Percentiles rank a stretch among this genome's conserved stretches.
phyloP scores from a whole-genome alignment of 2,888 invertebrate species.

The Salpingus planirostris region DNA sequence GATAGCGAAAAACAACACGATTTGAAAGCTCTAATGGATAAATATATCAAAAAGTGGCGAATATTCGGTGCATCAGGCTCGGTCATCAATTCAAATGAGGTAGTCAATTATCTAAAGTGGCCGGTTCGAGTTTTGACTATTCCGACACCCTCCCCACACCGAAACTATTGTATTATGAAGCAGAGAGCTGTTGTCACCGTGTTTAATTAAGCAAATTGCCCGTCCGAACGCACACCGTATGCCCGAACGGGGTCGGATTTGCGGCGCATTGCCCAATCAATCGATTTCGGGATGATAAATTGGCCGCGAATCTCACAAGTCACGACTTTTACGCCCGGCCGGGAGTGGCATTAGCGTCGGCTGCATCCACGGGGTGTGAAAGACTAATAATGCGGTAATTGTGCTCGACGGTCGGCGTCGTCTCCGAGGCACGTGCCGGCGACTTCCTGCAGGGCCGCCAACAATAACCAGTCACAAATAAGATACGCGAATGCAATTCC shows the following conservation, averaged over 20 bases:
- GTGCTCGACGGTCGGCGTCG: slow-evolving; percentile 20
- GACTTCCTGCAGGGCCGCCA: slow-evolving; percentile 22
- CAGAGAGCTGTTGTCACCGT: slow-evolving; percentile 1
- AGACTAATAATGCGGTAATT: slow-evolving; percentile 27
- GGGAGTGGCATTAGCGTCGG: not conserved
- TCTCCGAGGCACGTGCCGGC: slow-evolving; percentile 22
- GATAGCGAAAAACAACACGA: too few relatives aligned
- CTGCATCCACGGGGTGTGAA: slow-evolving; percentile 25
- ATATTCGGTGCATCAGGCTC: too few relatives aligned
- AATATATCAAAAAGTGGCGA: too few relatives aligned
- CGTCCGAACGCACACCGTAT: slow-evolving; percentile 15
- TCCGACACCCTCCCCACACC: too few relatives aligned
- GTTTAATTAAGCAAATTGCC: slow-evolving; percentile 15
- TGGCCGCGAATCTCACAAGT: slow-evolving; percentile 17
- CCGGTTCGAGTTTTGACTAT: too few relatives aligned
- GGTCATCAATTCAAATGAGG: too few relatives aligned
- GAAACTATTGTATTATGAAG: too few relatives aligned
- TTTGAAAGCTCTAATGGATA: too few relatives aligned
- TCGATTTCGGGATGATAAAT: slow-evolving; percentile 23
- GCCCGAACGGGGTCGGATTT: slow-evolving; percentile 9
- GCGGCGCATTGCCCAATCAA: slow-evolving; percentile 16
- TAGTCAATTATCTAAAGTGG: too few relatives aligned
- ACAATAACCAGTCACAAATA: slow-evolving; percentile 8
- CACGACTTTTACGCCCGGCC: slow-evolving; percentile 7
- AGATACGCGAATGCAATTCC: slow-evolving; percentile 15